Evolutionary conservation across 1,140 invertebrate species (phyloP), one percentile per base, ranked within the genome.

Genomic region (Saccostrea glomerata): DNA sequence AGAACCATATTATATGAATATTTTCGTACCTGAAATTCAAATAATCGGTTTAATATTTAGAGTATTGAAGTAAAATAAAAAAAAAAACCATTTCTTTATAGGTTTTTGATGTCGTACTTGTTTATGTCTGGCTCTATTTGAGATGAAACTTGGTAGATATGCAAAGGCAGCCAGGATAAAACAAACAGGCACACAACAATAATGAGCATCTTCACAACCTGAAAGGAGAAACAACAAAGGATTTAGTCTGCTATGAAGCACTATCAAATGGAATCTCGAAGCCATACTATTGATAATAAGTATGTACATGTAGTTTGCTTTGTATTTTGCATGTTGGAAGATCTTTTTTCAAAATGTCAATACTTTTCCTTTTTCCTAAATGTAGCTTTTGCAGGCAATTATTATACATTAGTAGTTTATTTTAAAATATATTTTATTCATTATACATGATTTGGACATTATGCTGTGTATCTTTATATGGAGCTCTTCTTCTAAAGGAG

Each of bases 1-100:
- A 97, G 93, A 98, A 97, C 94, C 94, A 95, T 25, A 95, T 92
- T 73, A 95, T 93, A 90, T 95, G 94, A 84, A 95, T 95, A 88
- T 95, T 94, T 58, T 93, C 91, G 90, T 93, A 95, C 12, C 94
- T 94, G 91, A 66, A 91, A 92, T 77, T 58, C 47, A 87, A 90
- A 86, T 36, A 36, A 77, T 66, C 54, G 88, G 20, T 20, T 20
- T 56, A 6, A 47, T 47, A 47, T 47, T 47, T 7, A 47, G 5
- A 63, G 54, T 56, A 86, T 47, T 9, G 47, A 11, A 47, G 47
- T 11, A 55, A 20, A 58, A 83, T 56, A 66, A 70, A 13, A 86
- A 36, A 5, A 47, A 0, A 36, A 84, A 5, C 2, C 2, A 11
- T 47, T 9, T 47, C 6, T 47, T 47, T 6, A 47, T 36, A 36